These are phyloP conservation scores for Leuctra nigra DNA, from an alignment of 2,888 invertebrate genomes.

Conservation along the genomic window DNA sequence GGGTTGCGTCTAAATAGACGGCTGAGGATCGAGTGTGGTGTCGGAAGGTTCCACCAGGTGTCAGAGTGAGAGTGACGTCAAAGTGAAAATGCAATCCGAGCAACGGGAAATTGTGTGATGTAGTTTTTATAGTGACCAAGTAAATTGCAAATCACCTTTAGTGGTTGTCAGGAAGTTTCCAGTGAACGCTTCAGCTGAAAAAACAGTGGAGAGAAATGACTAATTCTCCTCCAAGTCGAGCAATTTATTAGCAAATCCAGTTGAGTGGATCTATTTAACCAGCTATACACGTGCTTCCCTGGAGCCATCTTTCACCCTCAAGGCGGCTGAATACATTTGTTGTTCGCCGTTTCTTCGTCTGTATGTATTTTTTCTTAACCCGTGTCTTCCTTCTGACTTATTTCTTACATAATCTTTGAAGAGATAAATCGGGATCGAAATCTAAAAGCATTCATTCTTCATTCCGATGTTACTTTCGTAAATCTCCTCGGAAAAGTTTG, in stretches of 20 bases:
- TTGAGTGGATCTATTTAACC: neutral
- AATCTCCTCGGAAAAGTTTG: slow-evolving; percentile 13
- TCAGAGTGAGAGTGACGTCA: too few species aligned
- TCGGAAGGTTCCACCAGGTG: too few species aligned
- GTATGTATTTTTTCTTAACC: neutral
- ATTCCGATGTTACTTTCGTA: slow-evolving; percentile 9
- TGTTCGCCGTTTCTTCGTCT: neutral
- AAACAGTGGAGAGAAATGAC: neutral
- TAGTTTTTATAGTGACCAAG: too few species aligned
- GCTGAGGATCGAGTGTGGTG: too few species aligned
- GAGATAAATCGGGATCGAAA: slow-evolving; percentile 11
- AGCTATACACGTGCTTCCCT: neutral
- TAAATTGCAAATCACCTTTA: neutral
- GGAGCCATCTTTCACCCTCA: neutral
- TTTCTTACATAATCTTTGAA: slow-evolving; percentile 12
- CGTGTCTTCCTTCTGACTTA: slow-evolving; percentile 9
- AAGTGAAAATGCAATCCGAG: too few species aligned
- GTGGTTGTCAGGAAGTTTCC: neutral
- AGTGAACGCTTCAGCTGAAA: too few species aligned
- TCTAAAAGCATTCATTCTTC: slow-evolving; percentile 19
- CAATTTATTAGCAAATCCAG: neutral
- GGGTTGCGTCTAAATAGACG: too few species aligned
- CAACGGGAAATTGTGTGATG: too few species aligned
- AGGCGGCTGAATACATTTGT: neutral
- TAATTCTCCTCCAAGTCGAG: neutral